These are phyloP conservation scores for Nemotelus nigrinus DNA, from an alignment of 2,888 invertebrate species.

Conservation along the genomic window DNA sequence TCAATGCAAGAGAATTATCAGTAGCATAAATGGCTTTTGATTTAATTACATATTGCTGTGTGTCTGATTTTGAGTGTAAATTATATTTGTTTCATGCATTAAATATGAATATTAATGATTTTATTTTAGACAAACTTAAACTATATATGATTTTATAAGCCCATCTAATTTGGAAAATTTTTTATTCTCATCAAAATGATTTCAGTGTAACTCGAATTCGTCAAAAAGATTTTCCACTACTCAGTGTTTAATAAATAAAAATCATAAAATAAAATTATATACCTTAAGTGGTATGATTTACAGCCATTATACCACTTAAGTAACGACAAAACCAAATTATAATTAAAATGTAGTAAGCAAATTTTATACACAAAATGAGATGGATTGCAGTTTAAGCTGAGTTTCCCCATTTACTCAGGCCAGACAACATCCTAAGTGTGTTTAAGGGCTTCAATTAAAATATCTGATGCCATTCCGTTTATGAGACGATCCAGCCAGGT, in stretches of 20 bases:
- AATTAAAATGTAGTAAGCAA: constrained; percentile 25
- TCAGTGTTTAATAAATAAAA: constrained; percentile 39
- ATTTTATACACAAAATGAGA: constrained; percentile 29
- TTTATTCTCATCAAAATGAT: constrained; percentile 56
- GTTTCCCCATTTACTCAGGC: constrained; percentile 4
- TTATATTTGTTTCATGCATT: constrained; percentile 36
- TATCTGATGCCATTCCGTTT: constrained; percentile 38
- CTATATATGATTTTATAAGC: constrained; percentile 49
- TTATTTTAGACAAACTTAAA: constrained; percentile 39
- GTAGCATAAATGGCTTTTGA: not conserved
- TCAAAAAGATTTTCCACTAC: constrained; percentile 53
- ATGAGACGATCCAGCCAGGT: constrained; percentile 47
- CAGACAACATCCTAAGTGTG: constrained; percentile 36
- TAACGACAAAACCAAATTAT: constrained; percentile 16
- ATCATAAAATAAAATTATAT: constrained; percentile 36
- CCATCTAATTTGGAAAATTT: constrained; percentile 56
- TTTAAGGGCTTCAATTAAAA: constrained; percentile 27
- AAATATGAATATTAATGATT: constrained; percentile 24
- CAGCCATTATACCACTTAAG: constrained; percentile 29
- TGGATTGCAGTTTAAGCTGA: constrained; percentile 28
- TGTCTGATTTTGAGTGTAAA: not conserved
- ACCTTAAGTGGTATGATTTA: constrained; percentile 20
- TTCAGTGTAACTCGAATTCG: constrained; percentile 56
- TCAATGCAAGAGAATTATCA: constrained; percentile 12
- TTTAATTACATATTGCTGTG: not conserved